These are phyloP conservation scores for Lasioglossum figueresi DNA, from an alignment of 2,888 invertebrate species.

Conservation along the genomic window DNA sequence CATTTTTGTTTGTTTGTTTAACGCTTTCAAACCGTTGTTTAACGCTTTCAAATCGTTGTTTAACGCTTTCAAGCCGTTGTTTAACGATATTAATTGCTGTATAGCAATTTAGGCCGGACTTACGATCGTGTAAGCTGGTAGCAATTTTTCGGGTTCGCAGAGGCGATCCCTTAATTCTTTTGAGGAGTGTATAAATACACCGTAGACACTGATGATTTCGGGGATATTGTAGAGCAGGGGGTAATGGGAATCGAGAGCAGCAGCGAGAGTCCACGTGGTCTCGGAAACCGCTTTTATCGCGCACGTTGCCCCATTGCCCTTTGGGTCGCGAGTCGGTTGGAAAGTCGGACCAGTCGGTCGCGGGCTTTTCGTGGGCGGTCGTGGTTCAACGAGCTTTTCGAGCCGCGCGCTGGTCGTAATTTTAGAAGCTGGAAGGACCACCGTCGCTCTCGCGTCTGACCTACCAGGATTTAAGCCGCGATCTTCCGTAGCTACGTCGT, in stretches of 20 bases:
- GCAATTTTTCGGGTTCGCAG: too few species aligned
- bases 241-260: neutral
- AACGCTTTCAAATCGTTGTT: too few species aligned
- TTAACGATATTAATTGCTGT: too few species aligned
- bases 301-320: neutral
- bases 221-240: neutral
- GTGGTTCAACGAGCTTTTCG: conserved; percentile 57
- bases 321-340: neutral
- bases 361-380: conserved; percentile 28
- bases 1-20: too few species aligned
- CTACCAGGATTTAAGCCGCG: neutral
- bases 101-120: too few species aligned
- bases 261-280: neutral
- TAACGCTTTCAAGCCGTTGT: too few species aligned
- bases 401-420: conserved; percentile 47
- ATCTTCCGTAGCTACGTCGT: neutral
- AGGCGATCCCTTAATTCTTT: too few species aligned
- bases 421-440: conserved; percentile 57
- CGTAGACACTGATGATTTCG: neutral
- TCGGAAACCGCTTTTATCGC: neutral
- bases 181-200: too few species aligned
- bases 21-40: too few species aligned
- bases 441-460: conserved; percentile 30
- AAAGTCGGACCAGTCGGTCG: conserved; percentile 10
- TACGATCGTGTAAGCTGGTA: too few species aligned